Base-by-base conservation (phyloP, 1,140 invertebrate species). In the Drosophila paulistorum region DNA sequence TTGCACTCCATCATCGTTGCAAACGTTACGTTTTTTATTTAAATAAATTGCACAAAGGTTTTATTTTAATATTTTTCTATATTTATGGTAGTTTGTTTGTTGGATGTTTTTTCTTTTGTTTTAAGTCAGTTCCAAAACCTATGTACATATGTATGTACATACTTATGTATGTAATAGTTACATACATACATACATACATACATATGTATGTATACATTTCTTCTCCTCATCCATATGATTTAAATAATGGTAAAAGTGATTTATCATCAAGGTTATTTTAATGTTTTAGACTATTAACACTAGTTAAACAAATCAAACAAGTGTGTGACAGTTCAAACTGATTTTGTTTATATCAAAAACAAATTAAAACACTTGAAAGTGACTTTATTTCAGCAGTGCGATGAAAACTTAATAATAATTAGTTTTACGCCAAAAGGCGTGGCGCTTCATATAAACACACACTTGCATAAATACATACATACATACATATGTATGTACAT, bases 351-450 rank as follows among this genome's bases (percentile, higher is more conserved):
- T 23, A 48, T 20, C 45, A 48, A 10, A 48, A 48, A 17, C 3
- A n/a, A n/a, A 42, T 20, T 20, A 17, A 35, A 54, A 51, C 17
- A 10, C 48, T 26, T 13, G 51, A 1, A 17, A 54, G 17, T 54
- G 20, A 51, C 58, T 74, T 66, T 5, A 26, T 26, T 26, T 4
- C 61, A 9, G 35, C 68, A 48, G 26, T 26, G 26, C 3, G 5
- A 55, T 71, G n/a, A 17, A 11, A 54, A 41, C 59, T 60, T 76
- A 69, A 76, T 73, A 66, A 76, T 70, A 77, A 77, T 77, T 77
- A 60, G 45, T 59, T 76, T 65, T 64, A 30, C 60, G 67, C 68
- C 45, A 23, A 67, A 76, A 74, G 73, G 73, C 51, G 65, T 76
- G 54, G 41, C 54, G 69, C 48, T 60, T 39, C 7, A 9, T 7